Percentiles rank a stretch among this genome's conserved stretches.
Conservation (phyloP, 2,797 vertebrate species). For the Anas flavirostris region DNA sequence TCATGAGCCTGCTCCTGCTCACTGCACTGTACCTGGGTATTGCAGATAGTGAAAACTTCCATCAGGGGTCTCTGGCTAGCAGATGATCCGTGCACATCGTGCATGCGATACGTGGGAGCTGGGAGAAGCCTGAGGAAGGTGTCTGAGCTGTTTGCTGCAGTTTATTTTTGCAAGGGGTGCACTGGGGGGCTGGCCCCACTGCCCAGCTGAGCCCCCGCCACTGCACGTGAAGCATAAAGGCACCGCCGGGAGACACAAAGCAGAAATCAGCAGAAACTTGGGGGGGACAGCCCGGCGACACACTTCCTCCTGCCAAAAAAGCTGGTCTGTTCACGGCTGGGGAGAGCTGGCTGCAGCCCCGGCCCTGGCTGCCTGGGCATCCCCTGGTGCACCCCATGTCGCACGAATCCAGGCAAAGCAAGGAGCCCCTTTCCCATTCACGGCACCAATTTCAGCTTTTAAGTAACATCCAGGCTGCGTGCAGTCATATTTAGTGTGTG, state of each 20-base stretch:
- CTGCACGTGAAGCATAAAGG: too few species aligned
- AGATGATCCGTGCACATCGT: background rate
- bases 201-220: too few species aligned
- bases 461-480: background rate
- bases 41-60: conserved; percentile 52
- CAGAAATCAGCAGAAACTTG: background rate
- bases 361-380: background rate
- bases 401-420: fast-evolving
- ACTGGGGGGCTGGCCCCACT: background rate
- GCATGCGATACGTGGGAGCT: fast-evolving
- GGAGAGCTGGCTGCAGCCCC: background rate
- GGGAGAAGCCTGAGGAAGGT: background rate
- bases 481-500: background rate
- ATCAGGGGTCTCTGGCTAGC: conserved; percentile 65
- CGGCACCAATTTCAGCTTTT: background rate
- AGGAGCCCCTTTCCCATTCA: background rate
- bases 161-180: background rate
- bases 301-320: background rate
- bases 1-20: background rate
- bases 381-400: background rate
- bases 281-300: background rate
- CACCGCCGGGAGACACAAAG: background rate
- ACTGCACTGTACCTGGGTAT: background rate
- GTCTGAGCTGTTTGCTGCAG: background rate
- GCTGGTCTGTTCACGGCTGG: background rate